Evolutionary conservation across 2,888 invertebrate genomes (phyloP).

Genomic region (Drosophila lacicola): DNA sequence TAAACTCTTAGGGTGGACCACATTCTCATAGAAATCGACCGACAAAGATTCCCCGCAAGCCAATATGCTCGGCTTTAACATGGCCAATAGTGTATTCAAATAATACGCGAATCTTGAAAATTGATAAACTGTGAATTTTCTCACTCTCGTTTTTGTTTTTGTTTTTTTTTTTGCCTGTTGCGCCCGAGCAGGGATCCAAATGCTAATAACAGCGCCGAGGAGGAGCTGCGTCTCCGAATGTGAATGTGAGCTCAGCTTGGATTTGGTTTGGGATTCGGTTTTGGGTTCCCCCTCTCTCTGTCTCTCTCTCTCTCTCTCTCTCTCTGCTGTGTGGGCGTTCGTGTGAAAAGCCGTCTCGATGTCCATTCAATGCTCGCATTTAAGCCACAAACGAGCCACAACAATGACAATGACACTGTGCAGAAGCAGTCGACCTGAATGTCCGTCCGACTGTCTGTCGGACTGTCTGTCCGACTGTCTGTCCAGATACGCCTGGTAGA

Average conservation of each 20-base stretch:
- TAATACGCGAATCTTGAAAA: constrained; percentile 70
- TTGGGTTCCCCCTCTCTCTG: constrained; percentile 10
- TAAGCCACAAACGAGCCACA: constrained; percentile 50
- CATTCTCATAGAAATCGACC: neutral
- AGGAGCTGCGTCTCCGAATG: constrained; percentile 32
- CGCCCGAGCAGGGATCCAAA: constrained; percentile 29
- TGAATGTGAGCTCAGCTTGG: neutral
- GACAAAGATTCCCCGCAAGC: neutral
- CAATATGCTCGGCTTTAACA: neutral
- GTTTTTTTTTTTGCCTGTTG: constrained; percentile 34
- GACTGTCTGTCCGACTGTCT: constrained; percentile 42
- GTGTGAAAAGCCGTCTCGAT: constrained; percentile 62
- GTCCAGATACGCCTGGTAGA: constrained; percentile 71
- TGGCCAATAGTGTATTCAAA: constrained; percentile 44
- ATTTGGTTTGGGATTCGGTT: constrained; percentile 36
- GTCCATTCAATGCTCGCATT: constrained; percentile 51
- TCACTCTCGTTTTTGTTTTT: constrained; percentile 74
- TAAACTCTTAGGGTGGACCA: no score
- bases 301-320: neutral
- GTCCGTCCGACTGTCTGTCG: constrained; percentile 23
- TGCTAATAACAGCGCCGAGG: constrained; percentile 74
- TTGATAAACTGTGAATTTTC: constrained; percentile 82
- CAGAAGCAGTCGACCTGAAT: constrained; percentile 24
- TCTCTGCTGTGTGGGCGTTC: constrained; percentile 67
- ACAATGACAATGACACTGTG: constrained; percentile 56